phyloP scores from a whole-genome alignment of 2,113 vertebrate species.

The Epinephelus lanceolatus region DNA sequence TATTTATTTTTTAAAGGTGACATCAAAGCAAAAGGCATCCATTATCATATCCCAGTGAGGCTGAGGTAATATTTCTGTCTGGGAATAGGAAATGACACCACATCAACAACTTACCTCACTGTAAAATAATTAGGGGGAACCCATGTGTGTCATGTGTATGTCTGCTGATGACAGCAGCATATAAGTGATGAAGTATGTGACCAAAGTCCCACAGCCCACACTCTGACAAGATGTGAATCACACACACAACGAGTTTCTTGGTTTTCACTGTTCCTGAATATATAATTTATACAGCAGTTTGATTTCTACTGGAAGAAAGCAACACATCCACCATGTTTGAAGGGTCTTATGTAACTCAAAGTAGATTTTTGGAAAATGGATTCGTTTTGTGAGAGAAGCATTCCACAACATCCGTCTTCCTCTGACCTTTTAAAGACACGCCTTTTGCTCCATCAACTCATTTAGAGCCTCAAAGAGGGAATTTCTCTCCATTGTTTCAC shows the following conservation, averaged over 20 bases:
- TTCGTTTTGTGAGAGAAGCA: not conserved
- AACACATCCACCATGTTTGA: not conserved
- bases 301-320: not conserved
- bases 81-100: not conserved
- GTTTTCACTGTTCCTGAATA: too few relatives aligned
- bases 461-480: not conserved
- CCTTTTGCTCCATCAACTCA: not conserved
- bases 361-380: not conserved
- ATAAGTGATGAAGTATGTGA: not conserved
- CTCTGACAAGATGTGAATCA: not conserved
- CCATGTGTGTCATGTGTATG: not conserved
- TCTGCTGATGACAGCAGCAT: slow-evolving; percentile 6
- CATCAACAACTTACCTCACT: not conserved
- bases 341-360: not conserved
- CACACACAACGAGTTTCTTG: not conserved
- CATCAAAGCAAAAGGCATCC: not conserved
- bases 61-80: not conserved
- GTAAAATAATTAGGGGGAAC: not conserved
- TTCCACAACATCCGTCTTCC: not conserved
- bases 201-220: not conserved
- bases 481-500: slow-evolving; percentile 12
- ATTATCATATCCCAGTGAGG: not conserved
- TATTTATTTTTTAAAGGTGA: not conserved
- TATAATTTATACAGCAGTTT: not conserved
- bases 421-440: not conserved